Percentiles rank a stretch among this genome's conserved stretches.
Evolutionary conservation across 2,113 vertebrate genomes (phyloP).

Genomic region (Hippocampus barbouri): DNA sequence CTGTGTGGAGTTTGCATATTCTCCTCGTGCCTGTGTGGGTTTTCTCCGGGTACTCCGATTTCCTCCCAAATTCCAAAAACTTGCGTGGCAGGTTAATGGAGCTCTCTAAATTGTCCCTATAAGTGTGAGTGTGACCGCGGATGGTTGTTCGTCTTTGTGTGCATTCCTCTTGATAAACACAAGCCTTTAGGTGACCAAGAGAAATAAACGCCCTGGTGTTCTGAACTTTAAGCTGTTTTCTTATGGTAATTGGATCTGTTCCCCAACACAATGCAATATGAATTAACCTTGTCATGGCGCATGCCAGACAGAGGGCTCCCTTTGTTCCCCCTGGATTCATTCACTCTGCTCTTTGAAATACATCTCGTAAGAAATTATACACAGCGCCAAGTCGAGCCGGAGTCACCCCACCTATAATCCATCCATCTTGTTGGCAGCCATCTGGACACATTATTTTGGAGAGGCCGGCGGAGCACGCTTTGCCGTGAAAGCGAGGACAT

Average conservation of each 20-base stretch:
- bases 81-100: no score
- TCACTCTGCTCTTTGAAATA: slow-evolving; percentile 55
- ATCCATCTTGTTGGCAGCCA: slow-evolving; percentile 79
- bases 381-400: slow-evolving; percentile 61
- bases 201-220: slow-evolving; percentile 33
- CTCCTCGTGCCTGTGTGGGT: no score
- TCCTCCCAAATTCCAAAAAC: no score
- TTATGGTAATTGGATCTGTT: slow-evolving; percentile 52
- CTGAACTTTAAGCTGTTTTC: slow-evolving; percentile 39
- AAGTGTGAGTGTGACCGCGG: no score
- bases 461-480: slow-evolving; percentile 43
- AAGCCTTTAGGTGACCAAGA: slow-evolving; percentile 19
- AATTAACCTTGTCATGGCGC: slow-evolving; percentile 49
- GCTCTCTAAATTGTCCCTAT: no score
- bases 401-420: slow-evolving; percentile 73
- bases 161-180: not conserved
- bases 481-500: slow-evolving; percentile 49
- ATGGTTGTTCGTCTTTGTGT: no score
- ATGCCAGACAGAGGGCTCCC: slow-evolving; percentile 30
- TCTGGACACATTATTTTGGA: slow-evolving; percentile 70
- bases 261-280: slow-evolving; percentile 49
- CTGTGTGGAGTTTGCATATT: no score
- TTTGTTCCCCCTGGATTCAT: slow-evolving; percentile 54
- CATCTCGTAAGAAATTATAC: slow-evolving; percentile 63
- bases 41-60: no score